These are phyloP conservation scores for Patagioenas fasciata DNA, from an alignment of 2,113 vertebrate species.

Conservation along the genomic window DNA sequence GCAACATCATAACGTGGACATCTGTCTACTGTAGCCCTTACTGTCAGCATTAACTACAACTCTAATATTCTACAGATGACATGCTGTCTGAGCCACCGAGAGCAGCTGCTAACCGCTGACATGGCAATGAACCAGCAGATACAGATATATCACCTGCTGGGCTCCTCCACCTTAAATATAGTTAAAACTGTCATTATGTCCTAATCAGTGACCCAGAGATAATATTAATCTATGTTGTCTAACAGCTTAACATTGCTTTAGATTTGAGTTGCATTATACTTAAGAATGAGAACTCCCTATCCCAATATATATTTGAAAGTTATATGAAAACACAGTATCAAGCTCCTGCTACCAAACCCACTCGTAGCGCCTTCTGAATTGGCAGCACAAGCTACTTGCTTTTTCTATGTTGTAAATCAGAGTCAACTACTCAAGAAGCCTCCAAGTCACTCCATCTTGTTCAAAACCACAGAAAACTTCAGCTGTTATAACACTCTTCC, in stretches of 20 bases:
- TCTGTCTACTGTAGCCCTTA: background rate
- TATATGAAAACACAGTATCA: background rate
- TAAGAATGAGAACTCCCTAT: background rate
- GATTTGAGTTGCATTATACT: background rate
- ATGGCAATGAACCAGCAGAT: background rate
- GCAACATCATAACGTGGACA: background rate
- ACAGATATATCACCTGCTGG: background rate
- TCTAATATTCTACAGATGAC: background rate
- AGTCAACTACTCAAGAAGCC: background rate
- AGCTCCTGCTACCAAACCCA: background rate
- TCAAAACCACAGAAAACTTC: background rate
- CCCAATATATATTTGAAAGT: background rate
- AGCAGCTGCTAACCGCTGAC: background rate
- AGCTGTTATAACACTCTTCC: background rate
- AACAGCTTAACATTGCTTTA: background rate
- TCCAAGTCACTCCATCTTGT: background rate
- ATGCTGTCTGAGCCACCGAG: background rate
- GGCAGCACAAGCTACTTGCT: background rate
- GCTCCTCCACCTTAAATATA: background rate
- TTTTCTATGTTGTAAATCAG: background rate
- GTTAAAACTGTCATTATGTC: background rate
- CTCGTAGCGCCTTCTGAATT: background rate
- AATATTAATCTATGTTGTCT: background rate
- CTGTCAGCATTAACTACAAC: background rate
- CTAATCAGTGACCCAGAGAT: background rate